Conservation (phyloP, 2,888 invertebrate genomes). For the Cepaea hortensis region DNA sequence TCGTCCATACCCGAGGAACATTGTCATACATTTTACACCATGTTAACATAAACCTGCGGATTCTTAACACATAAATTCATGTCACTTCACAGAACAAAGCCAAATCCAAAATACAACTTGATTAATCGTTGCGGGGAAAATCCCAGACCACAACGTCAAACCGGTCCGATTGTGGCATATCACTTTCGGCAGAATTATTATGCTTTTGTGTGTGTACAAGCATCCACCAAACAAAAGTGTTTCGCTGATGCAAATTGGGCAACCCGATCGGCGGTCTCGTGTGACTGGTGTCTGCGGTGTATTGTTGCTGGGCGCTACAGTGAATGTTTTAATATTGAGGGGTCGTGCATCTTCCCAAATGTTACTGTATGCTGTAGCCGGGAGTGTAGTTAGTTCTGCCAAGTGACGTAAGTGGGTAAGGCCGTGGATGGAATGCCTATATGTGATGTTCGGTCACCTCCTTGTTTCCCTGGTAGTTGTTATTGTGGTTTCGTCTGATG, state of each 20-base stretch:
- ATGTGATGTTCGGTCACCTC: too few relatives aligned
- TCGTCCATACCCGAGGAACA: too few relatives aligned
- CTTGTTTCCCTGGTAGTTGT: too few relatives aligned
- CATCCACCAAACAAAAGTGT: not conserved
- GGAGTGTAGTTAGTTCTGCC: too few relatives aligned
- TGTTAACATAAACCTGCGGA: not conserved
- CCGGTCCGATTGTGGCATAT: not conserved
- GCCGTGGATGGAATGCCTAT: too few relatives aligned
- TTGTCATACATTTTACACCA: not conserved
- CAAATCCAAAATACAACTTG: not conserved
- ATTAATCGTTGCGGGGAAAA: not conserved
- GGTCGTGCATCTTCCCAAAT: too few relatives aligned
- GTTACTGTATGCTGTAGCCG: too few relatives aligned
- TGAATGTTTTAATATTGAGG: slow-evolving; percentile 3
- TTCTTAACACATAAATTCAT: not conserved
- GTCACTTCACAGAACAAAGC: not conserved
- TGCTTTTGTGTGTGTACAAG: slow-evolving; percentile 1
- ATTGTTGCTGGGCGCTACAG: not conserved
- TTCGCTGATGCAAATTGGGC: slow-evolving; percentile 6
- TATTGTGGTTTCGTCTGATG: too few relatives aligned
- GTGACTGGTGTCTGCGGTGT: not conserved
- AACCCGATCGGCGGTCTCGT: not conserved
- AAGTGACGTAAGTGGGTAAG: too few relatives aligned
- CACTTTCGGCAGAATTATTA: slow-evolving; percentile 5
- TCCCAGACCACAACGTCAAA: not conserved